Percentiles rank a stretch among this genome's conserved stretches.
phyloP scores from a whole-genome alignment of 30 jellyfish, hydroid and myxozoan genomes.

The Clytia hemisphaerica region DNA sequence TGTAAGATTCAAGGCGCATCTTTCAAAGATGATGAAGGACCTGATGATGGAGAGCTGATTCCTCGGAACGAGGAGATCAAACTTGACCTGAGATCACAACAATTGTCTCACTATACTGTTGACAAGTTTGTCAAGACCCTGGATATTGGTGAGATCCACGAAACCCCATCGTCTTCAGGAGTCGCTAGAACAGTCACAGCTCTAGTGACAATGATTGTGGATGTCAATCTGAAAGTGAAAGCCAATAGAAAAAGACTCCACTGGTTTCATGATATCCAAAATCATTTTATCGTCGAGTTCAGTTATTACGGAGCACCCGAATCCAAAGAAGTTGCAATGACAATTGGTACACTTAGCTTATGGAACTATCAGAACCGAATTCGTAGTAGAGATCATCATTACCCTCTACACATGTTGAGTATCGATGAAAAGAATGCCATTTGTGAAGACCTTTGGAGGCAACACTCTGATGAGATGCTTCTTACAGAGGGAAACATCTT shows the following conservation, averaged over 20 bases:
- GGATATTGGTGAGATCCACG: too few species aligned
- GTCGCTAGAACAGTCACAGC: constrained; percentile 28
- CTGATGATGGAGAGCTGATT: too few species aligned
- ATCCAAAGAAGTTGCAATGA: constrained; percentile 15
- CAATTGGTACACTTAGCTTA: constrained; percentile 21
- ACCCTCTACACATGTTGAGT: background rate
- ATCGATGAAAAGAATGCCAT: background rate
- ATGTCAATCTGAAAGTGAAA: constrained; percentile 19
- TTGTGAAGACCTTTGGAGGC: background rate
- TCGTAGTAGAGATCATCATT: background rate
- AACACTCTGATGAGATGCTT: background rate
- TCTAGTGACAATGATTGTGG: constrained; percentile 23
- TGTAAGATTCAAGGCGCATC: too few species aligned
- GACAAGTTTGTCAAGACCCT: too few species aligned
- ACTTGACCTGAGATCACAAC: too few species aligned
- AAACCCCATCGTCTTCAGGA: too few species aligned
- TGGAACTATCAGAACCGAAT: constrained; percentile 17
- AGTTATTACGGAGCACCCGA: constrained; percentile 32
- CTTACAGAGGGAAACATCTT: constrained; percentile 16
- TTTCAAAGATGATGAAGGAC: too few species aligned
- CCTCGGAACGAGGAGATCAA: too few species aligned
- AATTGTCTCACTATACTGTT: too few species aligned
- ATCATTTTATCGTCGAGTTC: constrained; percentile 24
- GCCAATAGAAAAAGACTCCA: background rate
- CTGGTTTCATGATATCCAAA: constrained; percentile 16